phyloP scores from a whole-genome alignment of 1,140 invertebrate species.

The Drosophila rufa region DNA sequence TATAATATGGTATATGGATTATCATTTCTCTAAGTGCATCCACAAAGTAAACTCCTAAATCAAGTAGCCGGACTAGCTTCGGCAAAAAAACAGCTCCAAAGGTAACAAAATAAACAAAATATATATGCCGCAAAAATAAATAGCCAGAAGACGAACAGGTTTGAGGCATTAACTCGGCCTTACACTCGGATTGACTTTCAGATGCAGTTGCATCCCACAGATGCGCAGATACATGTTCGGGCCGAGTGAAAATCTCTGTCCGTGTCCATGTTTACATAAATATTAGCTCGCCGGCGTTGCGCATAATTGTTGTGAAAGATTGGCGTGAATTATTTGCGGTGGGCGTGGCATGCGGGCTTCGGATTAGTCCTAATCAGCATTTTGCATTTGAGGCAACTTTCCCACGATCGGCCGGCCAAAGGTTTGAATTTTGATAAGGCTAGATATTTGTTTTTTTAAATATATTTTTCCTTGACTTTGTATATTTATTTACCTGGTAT shows the following conservation, averaged over 20 bases:
- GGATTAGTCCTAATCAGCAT: conserved; percentile 60
- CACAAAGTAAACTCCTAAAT: conserved; percentile 49
- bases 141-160: conserved; percentile 53
- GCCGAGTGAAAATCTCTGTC: conserved; percentile 41
- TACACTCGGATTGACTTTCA: conserved; percentile 40
- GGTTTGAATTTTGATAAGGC: conserved; percentile 19
- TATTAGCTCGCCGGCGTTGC: conserved; percentile 57
- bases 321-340: conserved; percentile 52
- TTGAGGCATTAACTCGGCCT: conserved; percentile 53
- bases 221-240: conserved; percentile 28
- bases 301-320: conserved; percentile 70
- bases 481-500: not conserved
- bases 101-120: conserved; percentile 52
- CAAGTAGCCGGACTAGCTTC: conserved; percentile 43
- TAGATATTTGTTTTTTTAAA: not conserved
- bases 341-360: conserved; percentile 46
- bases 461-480: not conserved
- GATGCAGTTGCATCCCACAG: conserved; percentile 44
- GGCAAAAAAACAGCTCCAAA: conserved; percentile 41
- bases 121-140: conserved; percentile 53
- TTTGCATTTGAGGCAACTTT: conserved; percentile 24
- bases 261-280: conserved; percentile 49
- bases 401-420: conserved; percentile 22
- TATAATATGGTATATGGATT: too few species aligned
- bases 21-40: conserved; percentile 9